phyloP scores from a whole-genome alignment of 2,888 invertebrate genomes.

The Epinotia ramella region DNA sequence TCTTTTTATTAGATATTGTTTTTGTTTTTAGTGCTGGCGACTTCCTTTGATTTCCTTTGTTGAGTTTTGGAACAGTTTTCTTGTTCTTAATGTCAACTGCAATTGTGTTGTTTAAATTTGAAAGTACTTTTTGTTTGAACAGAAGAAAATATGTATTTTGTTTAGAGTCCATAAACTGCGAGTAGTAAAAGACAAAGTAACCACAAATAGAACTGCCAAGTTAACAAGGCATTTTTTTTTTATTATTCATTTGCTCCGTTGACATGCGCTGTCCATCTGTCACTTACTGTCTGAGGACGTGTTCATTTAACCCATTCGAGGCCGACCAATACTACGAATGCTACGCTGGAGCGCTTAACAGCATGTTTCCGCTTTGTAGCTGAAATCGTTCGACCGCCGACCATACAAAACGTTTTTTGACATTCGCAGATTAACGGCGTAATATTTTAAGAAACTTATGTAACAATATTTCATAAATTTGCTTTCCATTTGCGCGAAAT shows the following conservation, averaged over 20 bases:
- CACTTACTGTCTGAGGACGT: not conserved
- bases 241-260: not conserved
- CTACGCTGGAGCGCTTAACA: too few species aligned
- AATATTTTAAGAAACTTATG: too few species aligned
- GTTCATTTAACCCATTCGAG: not conserved
- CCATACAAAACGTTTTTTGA: too few species aligned
- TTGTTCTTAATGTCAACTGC: not conserved
- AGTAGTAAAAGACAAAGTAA: not conserved
- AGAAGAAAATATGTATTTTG: too few species aligned
- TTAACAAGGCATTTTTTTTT: not conserved
- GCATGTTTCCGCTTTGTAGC: too few species aligned
- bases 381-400: too few species aligned
- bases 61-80: constrained; percentile 3
- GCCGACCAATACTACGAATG: too few species aligned
- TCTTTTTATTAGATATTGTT: constrained; percentile 28
- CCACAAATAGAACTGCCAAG: not conserved
- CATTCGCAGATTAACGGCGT: too few species aligned
- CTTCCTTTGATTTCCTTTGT: constrained; percentile 31
- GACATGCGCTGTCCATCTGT: not conserved
- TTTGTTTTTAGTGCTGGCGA: constrained; percentile 23
- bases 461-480: too few species aligned
- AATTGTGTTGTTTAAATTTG: not conserved
- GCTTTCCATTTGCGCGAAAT: too few species aligned
- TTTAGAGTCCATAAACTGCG: not conserved
- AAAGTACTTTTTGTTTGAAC: not conserved